A percentile compares a stretch with the other conserved stretches of the same genome.
Conservation (phyloP, 2,797 vertebrate genomes). For the Potorous gilbertii region DNA sequence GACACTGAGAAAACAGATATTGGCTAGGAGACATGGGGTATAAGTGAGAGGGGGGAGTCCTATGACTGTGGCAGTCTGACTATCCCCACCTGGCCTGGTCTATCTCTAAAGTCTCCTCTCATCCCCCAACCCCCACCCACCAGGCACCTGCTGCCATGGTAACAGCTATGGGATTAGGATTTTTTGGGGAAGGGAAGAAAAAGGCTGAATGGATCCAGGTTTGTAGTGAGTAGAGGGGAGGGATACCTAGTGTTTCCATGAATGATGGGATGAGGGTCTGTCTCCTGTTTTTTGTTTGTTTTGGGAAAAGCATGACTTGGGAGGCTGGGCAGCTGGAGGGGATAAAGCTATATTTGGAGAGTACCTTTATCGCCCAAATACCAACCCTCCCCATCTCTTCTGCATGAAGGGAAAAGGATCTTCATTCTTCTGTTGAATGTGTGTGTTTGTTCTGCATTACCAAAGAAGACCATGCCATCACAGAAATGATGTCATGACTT, state of each 20-base stretch:
- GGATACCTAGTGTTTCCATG: not conserved
- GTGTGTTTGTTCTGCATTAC: too few species aligned
- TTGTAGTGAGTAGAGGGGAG: not conserved
- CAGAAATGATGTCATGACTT: too few species aligned
- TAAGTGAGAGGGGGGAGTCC: not conserved
- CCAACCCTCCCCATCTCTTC: not conserved
- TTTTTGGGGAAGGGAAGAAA: not conserved
- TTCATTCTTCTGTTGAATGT: not conserved
- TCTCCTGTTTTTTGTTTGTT: not conserved
- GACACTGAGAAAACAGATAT: not conserved
- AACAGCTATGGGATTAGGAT: constrained; percentile 59
- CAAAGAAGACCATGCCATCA: too few species aligned
- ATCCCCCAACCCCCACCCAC: constrained; percentile 12
- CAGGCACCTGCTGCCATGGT: constrained; percentile 57
- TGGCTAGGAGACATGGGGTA: not conserved
- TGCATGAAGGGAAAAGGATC: not conserved
- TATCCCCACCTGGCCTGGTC: not conserved
- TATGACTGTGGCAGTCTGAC: not conserved
- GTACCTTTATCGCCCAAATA: not conserved
- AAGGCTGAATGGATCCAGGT: not conserved
- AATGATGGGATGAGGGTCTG: not conserved
- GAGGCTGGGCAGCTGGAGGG: not conserved
- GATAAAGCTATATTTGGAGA: not conserved
- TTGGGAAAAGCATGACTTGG: not conserved
- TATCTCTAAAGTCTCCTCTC: constrained; percentile 26